Percentiles rank a stretch among this genome's conserved stretches.
Evolutionary conservation across 2,888 invertebrate species (phyloP).

Genomic region (Dasysyrphus albostriatus): DNA sequence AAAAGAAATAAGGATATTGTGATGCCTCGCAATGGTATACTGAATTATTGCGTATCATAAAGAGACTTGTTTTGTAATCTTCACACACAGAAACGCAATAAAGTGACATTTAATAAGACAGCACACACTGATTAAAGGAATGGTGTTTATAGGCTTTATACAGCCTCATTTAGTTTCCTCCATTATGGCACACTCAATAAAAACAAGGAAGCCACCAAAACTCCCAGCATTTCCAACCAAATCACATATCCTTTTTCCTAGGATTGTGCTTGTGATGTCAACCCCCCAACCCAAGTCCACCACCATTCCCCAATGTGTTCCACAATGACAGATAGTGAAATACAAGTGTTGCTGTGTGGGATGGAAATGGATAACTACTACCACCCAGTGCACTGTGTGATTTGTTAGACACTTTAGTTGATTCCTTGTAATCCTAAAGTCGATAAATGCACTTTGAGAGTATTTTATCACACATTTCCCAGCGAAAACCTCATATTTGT

Average conservation of each 20-base stretch:
- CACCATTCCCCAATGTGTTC: background rate
- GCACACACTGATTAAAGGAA: slow-evolving; percentile 2
- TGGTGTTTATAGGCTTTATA: slow-evolving; percentile 19
- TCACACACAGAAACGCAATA: background rate
- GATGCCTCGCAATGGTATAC: background rate
- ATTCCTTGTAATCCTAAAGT: slow-evolving; percentile 38
- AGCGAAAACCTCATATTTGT: slow-evolving; percentile 28
- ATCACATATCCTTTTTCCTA: background rate
- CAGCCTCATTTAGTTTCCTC: slow-evolving; percentile 37
- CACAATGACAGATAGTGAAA: background rate
- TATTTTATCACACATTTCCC: slow-evolving; percentile 53
- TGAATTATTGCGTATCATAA: background rate
- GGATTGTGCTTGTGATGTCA: background rate
- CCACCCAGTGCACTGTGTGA: slow-evolving; percentile 4
- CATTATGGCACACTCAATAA: slow-evolving; percentile 50
- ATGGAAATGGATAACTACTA: slow-evolving; percentile 23
- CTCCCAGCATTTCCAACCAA: background rate
- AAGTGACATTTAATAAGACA: slow-evolving; percentile 37
- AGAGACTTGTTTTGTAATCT: background rate
- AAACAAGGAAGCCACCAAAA: slow-evolving; percentile 34
- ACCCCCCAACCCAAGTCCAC: background rate
- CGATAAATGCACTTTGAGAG: slow-evolving; percentile 28
- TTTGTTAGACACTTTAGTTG: slow-evolving; percentile 43
- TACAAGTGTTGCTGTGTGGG: background rate
- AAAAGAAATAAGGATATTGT: slow-evolving; percentile 14